phyloP scores from a whole-genome alignment of 2,113 vertebrate species.

The Cyphomyrus plagiostoma region DNA sequence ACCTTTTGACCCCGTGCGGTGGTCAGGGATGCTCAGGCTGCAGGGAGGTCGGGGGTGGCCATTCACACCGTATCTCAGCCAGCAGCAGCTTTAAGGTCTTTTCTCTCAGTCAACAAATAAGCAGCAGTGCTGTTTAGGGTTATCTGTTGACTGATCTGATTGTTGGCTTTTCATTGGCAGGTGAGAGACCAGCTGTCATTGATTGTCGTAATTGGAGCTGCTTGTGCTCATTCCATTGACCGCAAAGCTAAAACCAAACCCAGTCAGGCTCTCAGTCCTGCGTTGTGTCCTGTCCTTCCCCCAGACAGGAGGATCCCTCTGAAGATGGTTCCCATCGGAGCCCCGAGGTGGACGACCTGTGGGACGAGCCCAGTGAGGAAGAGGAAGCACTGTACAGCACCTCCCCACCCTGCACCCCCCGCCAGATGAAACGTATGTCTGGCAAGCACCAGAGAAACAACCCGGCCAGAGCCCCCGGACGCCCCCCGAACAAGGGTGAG shows the following conservation, averaged over 20 bases:
- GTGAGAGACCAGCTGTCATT: neutral
- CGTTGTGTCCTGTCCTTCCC: neutral
- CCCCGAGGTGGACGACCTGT: constrained; percentile 73
- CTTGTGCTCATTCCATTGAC: neutral
- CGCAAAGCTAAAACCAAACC: neutral
- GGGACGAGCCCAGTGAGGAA: constrained; percentile 75
- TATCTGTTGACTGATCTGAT: neutral
- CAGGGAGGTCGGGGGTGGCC: neutral
- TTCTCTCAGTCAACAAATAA: constrained; percentile 19
- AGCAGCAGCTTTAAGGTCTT: neutral
- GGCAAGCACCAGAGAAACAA: constrained; percentile 78
- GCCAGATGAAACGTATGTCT: constrained; percentile 91
- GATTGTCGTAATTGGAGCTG: neutral
- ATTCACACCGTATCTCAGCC: neutral
- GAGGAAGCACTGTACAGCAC: constrained; percentile 68
- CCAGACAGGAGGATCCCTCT: constrained; percentile 63
- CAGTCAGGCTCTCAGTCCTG: neutral
- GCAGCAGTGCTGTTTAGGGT: neutral
- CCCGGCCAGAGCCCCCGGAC: constrained; percentile 52
- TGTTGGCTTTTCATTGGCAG: neutral
- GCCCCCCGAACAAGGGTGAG: constrained; percentile 70
- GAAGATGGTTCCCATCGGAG: constrained; percentile 61
- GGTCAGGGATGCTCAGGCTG: neutral
- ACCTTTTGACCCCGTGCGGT: neutral
- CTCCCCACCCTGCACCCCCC: constrained; percentile 81